phyloP scores from a whole-genome alignment of 2,888 invertebrate species.

The Hyposoter didymator region DNA sequence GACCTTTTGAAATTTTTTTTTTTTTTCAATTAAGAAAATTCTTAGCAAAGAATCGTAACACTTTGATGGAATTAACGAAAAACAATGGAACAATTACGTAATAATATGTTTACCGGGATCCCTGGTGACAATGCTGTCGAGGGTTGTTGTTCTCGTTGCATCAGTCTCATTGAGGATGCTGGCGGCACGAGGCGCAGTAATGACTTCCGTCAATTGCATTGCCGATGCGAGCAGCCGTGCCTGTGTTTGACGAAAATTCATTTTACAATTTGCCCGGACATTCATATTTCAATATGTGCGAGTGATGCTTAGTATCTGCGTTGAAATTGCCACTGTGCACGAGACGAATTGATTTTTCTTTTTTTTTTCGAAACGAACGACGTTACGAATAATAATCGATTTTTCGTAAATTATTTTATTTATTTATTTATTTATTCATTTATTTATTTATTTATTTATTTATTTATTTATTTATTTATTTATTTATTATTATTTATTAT shows the following conservation, averaged over 20 bases:
- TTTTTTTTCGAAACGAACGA: background rate
- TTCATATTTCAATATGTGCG: conserved; percentile 37
- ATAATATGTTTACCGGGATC: conserved; percentile 41
- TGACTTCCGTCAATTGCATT: conserved; percentile 76
- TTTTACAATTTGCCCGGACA: conserved; percentile 61
- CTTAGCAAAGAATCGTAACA: background rate
- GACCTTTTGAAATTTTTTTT: background rate
- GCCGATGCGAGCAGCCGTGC: conserved; percentile 74
- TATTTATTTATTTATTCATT: no score
- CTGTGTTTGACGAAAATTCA: conserved; percentile 72
- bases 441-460: no score
- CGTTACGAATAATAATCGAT: conserved; percentile 1
- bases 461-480: no score
- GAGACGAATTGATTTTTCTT: conserved; percentile 8
- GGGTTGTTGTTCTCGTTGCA: conserved; percentile 42
- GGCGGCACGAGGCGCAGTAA: conserved; percentile 67
- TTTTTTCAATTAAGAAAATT: background rate
- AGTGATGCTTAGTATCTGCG: conserved; percentile 13
- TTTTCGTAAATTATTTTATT: background rate
- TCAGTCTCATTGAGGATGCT: conserved; percentile 60
- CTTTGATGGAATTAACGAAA: background rate
- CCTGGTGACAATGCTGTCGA: conserved; percentile 26
- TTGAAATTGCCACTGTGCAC: background rate
- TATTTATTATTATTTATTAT: no score
- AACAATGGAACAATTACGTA: conserved; percentile 37